These are phyloP conservation scores for Pelvicachromis taeniatus DNA, from an alignment of 2,113 vertebrate genomes.

Conservation along the genomic window DNA sequence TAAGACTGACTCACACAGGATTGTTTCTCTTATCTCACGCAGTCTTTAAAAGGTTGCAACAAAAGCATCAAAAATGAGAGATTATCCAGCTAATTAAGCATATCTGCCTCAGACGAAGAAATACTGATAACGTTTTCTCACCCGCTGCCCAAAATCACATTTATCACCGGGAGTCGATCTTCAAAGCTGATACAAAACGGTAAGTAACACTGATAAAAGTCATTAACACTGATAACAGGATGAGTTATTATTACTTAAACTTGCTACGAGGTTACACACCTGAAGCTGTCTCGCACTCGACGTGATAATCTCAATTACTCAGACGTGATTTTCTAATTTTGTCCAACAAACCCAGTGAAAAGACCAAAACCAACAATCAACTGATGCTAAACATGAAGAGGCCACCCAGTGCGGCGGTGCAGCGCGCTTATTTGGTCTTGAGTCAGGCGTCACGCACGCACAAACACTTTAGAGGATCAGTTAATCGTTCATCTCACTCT, in stretches of 20 bases:
- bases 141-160: background rate
- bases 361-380: background rate
- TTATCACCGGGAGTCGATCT: background rate
- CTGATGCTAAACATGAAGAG: fast-evolving
- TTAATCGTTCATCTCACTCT: background rate
- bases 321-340: fast-evolving
- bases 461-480: background rate
- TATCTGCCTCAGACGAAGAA: background rate
- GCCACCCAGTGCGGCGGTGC: fast-evolving
- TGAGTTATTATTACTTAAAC: background rate
- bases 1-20: background rate
- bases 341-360: fast-evolving
- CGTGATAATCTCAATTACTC: background rate
- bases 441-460: background rate
- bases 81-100: background rate
- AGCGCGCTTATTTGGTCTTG: background rate
- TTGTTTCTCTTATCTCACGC: background rate
- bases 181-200: background rate
- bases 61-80: background rate
- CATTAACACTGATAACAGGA: background rate
- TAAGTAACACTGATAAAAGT: background rate
- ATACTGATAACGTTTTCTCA: background rate
- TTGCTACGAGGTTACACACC: background rate
- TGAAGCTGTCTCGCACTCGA: background rate
- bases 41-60: background rate